Evolutionary conservation across 2,888 invertebrate species (phyloP), one percentile per base, ranked within the genome.

Genomic region (Uloborus plumipes): DNA sequence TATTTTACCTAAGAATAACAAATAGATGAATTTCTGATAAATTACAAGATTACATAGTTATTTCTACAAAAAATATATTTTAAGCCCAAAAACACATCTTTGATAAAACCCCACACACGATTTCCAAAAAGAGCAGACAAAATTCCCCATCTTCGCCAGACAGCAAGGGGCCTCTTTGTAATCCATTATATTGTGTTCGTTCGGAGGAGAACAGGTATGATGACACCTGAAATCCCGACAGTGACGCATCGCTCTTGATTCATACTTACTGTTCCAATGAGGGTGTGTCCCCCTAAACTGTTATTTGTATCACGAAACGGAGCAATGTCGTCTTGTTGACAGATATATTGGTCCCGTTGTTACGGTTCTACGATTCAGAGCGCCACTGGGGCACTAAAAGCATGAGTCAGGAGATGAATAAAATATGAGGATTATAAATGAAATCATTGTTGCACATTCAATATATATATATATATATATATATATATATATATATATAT

Each of bases 221-320:
- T 76, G 69, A 76, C 76, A 76, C 76, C 69, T 61, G 69, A 61
- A 76, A 76, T 69, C 61, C 69, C 62, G n/a, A 53, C n/a, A 16
- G 62, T 77, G 70, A 77, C 77, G 64, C 64, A 70, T 39, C 49
- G 58, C 53, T 55, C 70, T 76, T 70, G 70, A 77, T 77, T 70
- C 70, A 70, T 55, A 47, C 49, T n/a, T 49, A 31, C n/a, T 18
- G n/a, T 22, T n/a, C 51, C 51, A 22, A 9, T 18, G 31, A 18
- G 61, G 76, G 67, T 62, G 74, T 66, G 74, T 65, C 18, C 20
- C 55, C 1, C 55, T 18, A 20, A 55, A 55, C 18, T 55, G 16
- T 55, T 58, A n/a, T 47, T 64, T 50, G 20, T 31, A n/a, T n/a
- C 55, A 73, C 73, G 64, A 73, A 50, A 31, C 47, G 26, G 18